Evolutionary conservation across 2,113 vertebrate genomes (phyloP).

Genomic region (Mus musculus): GRCm39 chr16:44652001-44652500

Average conservation of each 20-base stretch:
- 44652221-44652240: not conserved
- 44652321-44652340: not conserved
- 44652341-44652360: not conserved
- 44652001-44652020: no score
- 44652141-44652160: no score
- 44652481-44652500: accelerated
- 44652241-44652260: not conserved
- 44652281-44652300: not conserved
- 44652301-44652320: not conserved
- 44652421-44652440: constrained; percentile 62
- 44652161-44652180: not conserved
- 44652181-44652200: not conserved
- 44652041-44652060: no score
- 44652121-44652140: no score
- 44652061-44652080: no score
- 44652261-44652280: not conserved
- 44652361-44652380: not conserved
- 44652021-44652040: no score
- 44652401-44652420: not conserved
- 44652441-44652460: accelerated
- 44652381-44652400: not conserved
- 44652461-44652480: accelerated
- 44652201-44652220: not conserved
- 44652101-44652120: no score
- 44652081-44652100: no score